A percentile compares a stretch with the other conserved stretches of the same genome.
These are phyloP conservation scores for Thinocorus orbignyianus DNA, from an alignment of 2,113 vertebrate genomes.

Conservation along the genomic window DNA sequence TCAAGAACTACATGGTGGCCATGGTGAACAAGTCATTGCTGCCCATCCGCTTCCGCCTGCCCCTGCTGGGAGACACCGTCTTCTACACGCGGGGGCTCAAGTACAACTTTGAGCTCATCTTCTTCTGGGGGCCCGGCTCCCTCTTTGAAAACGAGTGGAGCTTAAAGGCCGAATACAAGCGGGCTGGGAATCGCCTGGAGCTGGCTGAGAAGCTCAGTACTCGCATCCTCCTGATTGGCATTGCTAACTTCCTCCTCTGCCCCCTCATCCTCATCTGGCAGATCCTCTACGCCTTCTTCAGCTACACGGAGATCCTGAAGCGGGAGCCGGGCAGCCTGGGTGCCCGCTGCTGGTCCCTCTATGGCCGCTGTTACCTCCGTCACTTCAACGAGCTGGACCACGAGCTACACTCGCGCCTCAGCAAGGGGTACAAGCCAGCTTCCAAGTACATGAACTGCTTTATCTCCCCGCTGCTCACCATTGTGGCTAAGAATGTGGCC, in stretches of 20 bases:
- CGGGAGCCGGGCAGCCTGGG: constrained; percentile 95
- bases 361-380: constrained; percentile 94
- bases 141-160: constrained; percentile 98
- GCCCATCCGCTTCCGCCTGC: constrained; percentile 89
- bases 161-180: constrained; percentile 92
- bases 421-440: constrained; percentile 94
- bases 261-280: constrained; percentile 98
- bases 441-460: constrained; percentile 99
- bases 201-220: constrained; percentile 91
- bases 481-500: constrained; percentile 94
- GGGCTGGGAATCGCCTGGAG: constrained; percentile 89
- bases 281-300: constrained; percentile 98
- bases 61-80: constrained; percentile 84
- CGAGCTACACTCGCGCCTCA: constrained; percentile 93
- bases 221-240: constrained; percentile 95
- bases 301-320: constrained; percentile 96
- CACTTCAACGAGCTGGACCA: constrained; percentile 98
- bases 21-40: constrained; percentile 98
- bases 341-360: constrained; percentile 96
- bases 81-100: constrained; percentile 97
- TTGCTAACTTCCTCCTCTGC: constrained; percentile 95
- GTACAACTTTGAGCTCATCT: constrained; percentile 99
- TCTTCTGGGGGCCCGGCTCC: constrained; percentile 95
- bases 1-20: constrained; percentile 99
- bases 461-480: constrained; percentile 91